Conservation (phyloP, 2,888 invertebrate genomes). For the Athalia circularis region DNA sequence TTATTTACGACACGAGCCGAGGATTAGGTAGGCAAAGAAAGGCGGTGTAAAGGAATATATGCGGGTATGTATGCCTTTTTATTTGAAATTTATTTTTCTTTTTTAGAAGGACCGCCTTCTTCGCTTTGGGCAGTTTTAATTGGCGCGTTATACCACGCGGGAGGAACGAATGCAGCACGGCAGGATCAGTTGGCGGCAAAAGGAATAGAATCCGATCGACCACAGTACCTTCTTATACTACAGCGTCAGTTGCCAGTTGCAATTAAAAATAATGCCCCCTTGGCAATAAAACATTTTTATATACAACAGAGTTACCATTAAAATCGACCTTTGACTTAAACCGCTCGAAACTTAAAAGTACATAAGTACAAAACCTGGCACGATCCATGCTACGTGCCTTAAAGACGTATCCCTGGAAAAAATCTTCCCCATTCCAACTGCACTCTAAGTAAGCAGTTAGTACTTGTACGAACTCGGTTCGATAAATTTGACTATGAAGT, state of each 20-base stretch:
- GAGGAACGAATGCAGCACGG: background rate
- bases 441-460: no score
- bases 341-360: background rate
- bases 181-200: background rate
- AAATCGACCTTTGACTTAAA: conserved; percentile 59
- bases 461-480: no score
- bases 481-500: no score
- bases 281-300: conserved; percentile 59
- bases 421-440: no score
- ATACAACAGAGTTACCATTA: conserved; percentile 53
- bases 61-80: background rate
- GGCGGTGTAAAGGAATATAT: background rate
- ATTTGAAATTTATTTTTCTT: conserved; percentile 3
- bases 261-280: conserved; percentile 61
- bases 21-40: conserved; percentile 9
- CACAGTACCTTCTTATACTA: background rate
- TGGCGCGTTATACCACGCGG: conserved; percentile 15
- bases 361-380: no score
- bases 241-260: conserved; percentile 46
- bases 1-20: no score
- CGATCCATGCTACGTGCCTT: no score
- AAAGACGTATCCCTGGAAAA: no score
- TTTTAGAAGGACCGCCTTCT: background rate
- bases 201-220: background rate
- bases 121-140: conserved; percentile 27